Evolutionary conservation across 1,140 invertebrate species (phyloP), one percentile per base, ranked within the genome.

Genomic region (Harpegnathos saltator): DNA sequence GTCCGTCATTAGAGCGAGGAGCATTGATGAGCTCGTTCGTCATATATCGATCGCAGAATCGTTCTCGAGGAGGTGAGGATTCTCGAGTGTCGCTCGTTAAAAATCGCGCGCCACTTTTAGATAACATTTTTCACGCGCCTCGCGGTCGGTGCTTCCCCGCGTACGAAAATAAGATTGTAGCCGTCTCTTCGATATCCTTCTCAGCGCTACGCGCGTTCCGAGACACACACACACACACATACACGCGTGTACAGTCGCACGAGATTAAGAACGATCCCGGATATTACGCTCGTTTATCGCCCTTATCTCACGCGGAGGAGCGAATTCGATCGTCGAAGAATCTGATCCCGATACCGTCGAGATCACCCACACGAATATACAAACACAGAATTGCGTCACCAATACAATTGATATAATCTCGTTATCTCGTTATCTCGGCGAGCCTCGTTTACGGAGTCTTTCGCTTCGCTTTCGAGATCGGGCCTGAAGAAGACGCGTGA

Each of bases 391-490:
- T 83, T 87, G 68, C 86, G 85, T 87, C 85, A 86, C 17, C 54
- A 58, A 80, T 80, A 48, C 66, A 74, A 83, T 71, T 77, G 80
- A 68, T 80, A 58, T 84, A 84, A 88, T 87, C 85, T 87, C 59
- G 85, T 87, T 88, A 87, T 87, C 85, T 87, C 78, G 82, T 87
- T 88, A 87, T 87, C 85, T 87, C 78, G 80, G 9, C 66, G 65
- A 86, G 68, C 68, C 69, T 80, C 61, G 61, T 73, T 68, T 59
- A 19, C 52, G 33, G 50, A 58, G 48, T 50, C 61, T 82, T 44
- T 38, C 1, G 7, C 56, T n/a, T 50, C 78, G 26, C 24, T 24
- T 26, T 50, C 44, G 22, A 80, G 22, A 58, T 29, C 33, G 52
- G n/a, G 52, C 52, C 7, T 56, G 52, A 71, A 17, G 12, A 19